A percentile compares a stretch with the other conserved stretches of the same genome.
Conservation (phyloP, 2,888 invertebrate species). For the Dolichopus griseipennis region DNA sequence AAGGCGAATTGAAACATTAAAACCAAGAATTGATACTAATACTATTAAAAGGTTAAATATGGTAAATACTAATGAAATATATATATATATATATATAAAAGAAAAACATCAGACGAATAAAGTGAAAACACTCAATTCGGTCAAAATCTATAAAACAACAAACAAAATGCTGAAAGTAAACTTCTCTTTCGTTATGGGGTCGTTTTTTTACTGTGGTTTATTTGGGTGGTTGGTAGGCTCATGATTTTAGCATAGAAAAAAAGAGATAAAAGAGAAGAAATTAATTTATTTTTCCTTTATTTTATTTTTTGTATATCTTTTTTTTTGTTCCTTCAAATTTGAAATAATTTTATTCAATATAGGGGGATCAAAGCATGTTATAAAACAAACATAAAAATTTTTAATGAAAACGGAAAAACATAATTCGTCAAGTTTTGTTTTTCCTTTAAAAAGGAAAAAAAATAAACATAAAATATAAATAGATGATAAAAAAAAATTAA, state of each 20-base stretch:
- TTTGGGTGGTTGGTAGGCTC: too few relatives aligned
- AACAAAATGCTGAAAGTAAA: neutral
- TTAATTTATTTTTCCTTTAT: too few relatives aligned
- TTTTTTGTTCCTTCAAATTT: too few relatives aligned
- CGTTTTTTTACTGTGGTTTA: neutral
- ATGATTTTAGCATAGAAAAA: too few relatives aligned
- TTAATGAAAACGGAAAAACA: neutral
- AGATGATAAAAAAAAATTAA: too few relatives aligned
- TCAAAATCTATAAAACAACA: neutral
- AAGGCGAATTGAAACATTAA: slow-evolving; percentile 1
- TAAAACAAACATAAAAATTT: too few relatives aligned
- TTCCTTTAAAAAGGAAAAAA: neutral
- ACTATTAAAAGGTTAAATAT: neutral
- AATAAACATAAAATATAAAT: neutral
- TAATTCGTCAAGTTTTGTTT: neutral
- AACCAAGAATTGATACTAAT: slow-evolving; percentile 1
- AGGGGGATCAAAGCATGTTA: too few relatives aligned
- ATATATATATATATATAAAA: too few relatives aligned
- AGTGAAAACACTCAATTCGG: neutral
- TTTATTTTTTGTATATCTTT: too few relatives aligned
- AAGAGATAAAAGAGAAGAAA: neutral
- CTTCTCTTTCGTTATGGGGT: neutral
- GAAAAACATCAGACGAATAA: too few relatives aligned
- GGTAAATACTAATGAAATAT: too few relatives aligned
- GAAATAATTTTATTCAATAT: too few relatives aligned